Base-by-base conservation (phyloP, 2,888 invertebrate species). In the Andricus quercusramuli region DNA sequence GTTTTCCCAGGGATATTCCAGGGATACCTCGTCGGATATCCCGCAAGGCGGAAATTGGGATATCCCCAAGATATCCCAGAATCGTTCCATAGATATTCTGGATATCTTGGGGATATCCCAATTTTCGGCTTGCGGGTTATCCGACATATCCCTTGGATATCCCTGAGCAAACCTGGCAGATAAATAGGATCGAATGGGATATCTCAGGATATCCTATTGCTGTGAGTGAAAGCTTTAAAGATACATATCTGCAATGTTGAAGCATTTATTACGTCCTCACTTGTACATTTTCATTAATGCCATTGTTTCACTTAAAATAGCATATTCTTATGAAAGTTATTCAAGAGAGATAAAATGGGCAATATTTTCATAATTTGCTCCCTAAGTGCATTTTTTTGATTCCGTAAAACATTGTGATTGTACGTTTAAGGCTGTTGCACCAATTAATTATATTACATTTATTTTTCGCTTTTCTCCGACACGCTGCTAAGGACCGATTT, bases 221-320 rank as follows among this genome's bases (percentile, higher is more conserved):
- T 37, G 37, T 37, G 37, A 37, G 37, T 5, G 8, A 37, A 66
- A 37, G 59, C 59, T 66, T 32, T 41, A 67, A 67, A 67, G 6
- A 67, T 62, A 25, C 25, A 62, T 62, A 62, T 62, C 62, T 62
- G 15, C 15, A 62, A 62, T 59, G 5, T 3, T 29, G 62, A 25
- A 62, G 62, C 25, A 62, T 62, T 62, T 62, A 25, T 62, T 13
- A 62, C 62, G 15, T 62, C 62, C 15, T 62, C 22, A 44, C 37
- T 44, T 25, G 13, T 68, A 44, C 44, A 68, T 44, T 68, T 68
- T 68, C 44, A 68, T 68, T 68, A 15, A 41, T 68, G 67, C 41
- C 67, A 66, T 68, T 44, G 44, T 44, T 44, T 68, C 2, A 25
- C 22, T 62, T 25, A 20, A 56, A 59, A 59, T n/a, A 22, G 56